A percentile compares a stretch with the other conserved stretches of the same genome.
Conservation (phyloP, 2,888 invertebrate genomes). For the Zhuqinia jingwanae region DNA sequence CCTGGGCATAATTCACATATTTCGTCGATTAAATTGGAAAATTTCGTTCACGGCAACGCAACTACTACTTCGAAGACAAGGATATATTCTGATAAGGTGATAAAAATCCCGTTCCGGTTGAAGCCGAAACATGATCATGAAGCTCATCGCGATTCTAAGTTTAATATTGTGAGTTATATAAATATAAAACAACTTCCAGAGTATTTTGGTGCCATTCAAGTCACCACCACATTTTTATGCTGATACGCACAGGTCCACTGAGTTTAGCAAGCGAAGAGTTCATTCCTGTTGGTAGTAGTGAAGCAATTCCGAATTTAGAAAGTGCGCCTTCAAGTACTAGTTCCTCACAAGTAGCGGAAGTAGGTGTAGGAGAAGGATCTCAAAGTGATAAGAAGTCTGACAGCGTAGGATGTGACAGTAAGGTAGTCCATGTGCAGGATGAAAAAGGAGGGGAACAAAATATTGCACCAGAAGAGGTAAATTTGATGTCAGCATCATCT, state of each 20-base stretch:
- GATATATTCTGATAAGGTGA: constrained; percentile 60
- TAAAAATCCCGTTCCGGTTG: constrained; percentile 50
- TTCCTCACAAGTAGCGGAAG: neutral
- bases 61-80: constrained; percentile 39
- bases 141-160: constrained; percentile 55
- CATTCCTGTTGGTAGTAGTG: constrained; percentile 58
- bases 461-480: neutral
- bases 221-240: constrained; percentile 63
- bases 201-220: constrained; percentile 65
- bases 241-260: constrained; percentile 44
- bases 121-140: constrained; percentile 52
- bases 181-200: too few relatives aligned
- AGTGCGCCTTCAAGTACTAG: neutral
- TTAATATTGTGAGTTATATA: constrained; percentile 63
- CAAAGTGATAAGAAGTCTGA: constrained; percentile 63
- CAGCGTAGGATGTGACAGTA: neutral
- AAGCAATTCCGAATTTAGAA: constrained; percentile 13
- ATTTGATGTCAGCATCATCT: neutral
- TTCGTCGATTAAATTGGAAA: constrained; percentile 52
- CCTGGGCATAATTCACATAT: neutral
- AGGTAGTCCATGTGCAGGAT: neutral
- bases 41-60: constrained; percentile 47
- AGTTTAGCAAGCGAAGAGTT: constrained; percentile 74
- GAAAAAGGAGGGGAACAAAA: neutral
- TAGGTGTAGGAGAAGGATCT: constrained; percentile 37